Percentiles rank a stretch among this genome's conserved stretches.
phyloP scores from a whole-genome alignment of 2,888 invertebrate genomes.

The Mythimna albipuncta region DNA sequence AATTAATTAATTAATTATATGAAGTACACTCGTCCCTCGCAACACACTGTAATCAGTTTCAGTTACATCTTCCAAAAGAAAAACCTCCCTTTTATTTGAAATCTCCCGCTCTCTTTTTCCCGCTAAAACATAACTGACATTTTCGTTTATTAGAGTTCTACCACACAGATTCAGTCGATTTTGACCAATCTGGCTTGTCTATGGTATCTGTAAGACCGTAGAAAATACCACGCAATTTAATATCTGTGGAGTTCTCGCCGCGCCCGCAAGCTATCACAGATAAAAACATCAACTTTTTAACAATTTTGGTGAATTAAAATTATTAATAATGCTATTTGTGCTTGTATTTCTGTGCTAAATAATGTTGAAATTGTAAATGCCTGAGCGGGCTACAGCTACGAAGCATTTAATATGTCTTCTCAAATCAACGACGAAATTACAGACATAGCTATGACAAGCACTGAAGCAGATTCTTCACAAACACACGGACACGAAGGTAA shows the following conservation, averaged over 20 bases:
- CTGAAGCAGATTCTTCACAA: constrained; percentile 85
- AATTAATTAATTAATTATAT: no score
- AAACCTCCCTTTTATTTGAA: constrained; percentile 14
- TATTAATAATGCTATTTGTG: constrained; percentile 30
- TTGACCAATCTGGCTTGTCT: not conserved
- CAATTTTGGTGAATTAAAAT: constrained; percentile 15
- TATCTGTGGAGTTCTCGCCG: constrained; percentile 38
- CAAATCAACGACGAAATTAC: constrained; percentile 81
- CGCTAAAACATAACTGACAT: constrained; percentile 34
- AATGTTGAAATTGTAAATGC: constrained; percentile 22
- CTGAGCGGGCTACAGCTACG: constrained; percentile 10
- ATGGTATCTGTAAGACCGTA: not conserved
- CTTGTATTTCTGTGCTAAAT: constrained; percentile 25
- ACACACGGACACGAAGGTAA: constrained; percentile 85
- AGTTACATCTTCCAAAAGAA: not conserved
- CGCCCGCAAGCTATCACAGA: constrained; percentile 42
- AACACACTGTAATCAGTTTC: no score
- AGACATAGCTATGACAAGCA: constrained; percentile 81
- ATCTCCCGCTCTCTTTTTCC: constrained; percentile 42
- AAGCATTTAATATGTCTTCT: constrained; percentile 67
- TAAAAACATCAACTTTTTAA: constrained; percentile 43
- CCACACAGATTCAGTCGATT: constrained; percentile 23
- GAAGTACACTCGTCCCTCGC: not conserved
- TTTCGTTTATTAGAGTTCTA: not conserved
- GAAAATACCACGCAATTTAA: constrained; percentile 21